These are phyloP conservation scores for Sesia apiformis DNA, from an alignment of 2,888 invertebrate species.

Conservation along the genomic window DNA sequence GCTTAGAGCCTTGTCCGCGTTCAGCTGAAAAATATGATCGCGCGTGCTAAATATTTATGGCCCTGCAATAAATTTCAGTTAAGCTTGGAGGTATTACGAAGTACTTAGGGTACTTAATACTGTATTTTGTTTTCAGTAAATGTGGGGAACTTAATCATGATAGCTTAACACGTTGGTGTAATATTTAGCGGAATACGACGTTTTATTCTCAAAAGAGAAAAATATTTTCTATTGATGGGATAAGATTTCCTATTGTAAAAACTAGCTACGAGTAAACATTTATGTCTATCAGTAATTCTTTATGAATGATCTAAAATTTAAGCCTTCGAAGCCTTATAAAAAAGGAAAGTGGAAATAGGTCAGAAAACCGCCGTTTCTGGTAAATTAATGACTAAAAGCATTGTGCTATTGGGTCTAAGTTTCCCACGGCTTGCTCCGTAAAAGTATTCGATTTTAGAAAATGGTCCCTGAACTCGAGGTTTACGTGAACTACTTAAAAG, in stretches of 20 bases:
- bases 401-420: background rate
- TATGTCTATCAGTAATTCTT: no score
- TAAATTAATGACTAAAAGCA: background rate
- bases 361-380: background rate
- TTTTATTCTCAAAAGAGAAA: no score
- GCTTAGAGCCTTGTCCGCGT: conserved; percentile 44
- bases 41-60: conserved; percentile 33
- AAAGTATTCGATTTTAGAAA: conserved; percentile 43
- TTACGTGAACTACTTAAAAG: conserved; percentile 53
- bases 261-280: no score
- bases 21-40: conserved; percentile 41
- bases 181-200: background rate
- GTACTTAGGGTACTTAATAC: conserved; percentile 8
- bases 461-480: conserved; percentile 26
- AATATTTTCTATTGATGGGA: no score
- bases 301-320: no score
- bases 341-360: no score
- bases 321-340: no score
- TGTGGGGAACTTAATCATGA: background rate
- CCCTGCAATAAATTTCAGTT: conserved; percentile 24
- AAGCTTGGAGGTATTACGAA: conserved; percentile 21
- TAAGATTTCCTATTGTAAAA: no score
- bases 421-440: background rate
- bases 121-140: conserved; percentile 1
- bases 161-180: background rate